Base-by-base conservation (phyloP, 1,140 invertebrate species). In the Nasonia vitripennis region DNA sequence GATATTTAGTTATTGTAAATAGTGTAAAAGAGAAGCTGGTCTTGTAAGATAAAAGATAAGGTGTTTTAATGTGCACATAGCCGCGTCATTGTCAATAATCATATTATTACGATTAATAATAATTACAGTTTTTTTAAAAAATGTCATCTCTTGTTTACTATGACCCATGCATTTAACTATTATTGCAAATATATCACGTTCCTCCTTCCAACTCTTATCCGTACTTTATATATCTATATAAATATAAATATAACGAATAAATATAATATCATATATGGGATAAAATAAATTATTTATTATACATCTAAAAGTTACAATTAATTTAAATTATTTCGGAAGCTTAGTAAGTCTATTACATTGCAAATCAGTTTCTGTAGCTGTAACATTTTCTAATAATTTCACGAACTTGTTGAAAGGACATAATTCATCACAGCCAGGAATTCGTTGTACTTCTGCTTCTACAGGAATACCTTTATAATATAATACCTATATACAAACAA, bases 51-150 rank as follows among this genome's bases (percentile, higher is more conserved):
- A 94, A 82, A 89, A 90, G 90, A 92, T 93, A 94, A 93, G 92
- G 92, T 94, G 93, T 94, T 94, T 94, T 94, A 94, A 94, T 94
- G 93, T 94, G 94, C 94, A 94, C 94, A 94, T 94, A 94, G 93
- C 92, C 92, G 91, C 92, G 91, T 94, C 91, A 93, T 93, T 93
- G 93, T 93, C 92, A 93, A 93, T 93, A 93, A 93, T 92, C 91
- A 92, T 93, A 93, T 93, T 93, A 93, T 90, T 93, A 93, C 91
- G 89, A 93, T 92, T 93, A 93, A 93, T 93, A 93, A 93, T 92
- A 93, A 93, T 92, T 93, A 93, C 92, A 93, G 90, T 93, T 93
- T 93, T 93, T 92, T 90, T 4, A 86, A 81, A 86, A 85, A 62
- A n/a, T 20, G 37, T 27, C 1, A 34, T 71, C 5, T 71, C n/a